Percentiles rank a stretch among this genome's conserved stretches.
phyloP scores from a whole-genome alignment of 2,113 vertebrate species.

The Nothobranchius kuhntae region DNA sequence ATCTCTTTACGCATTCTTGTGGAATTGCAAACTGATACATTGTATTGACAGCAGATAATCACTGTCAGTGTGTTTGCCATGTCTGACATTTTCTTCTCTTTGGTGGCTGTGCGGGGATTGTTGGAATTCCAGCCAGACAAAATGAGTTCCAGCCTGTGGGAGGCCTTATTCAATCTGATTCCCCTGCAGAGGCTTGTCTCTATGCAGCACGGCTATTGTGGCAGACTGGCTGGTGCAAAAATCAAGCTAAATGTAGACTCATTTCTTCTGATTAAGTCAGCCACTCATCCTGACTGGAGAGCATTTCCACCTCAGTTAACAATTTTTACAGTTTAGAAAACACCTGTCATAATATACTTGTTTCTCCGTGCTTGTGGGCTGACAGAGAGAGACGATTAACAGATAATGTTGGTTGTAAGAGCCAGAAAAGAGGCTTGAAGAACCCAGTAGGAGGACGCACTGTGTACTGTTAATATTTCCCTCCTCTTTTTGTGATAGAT shows the following conservation, averaged over 20 bases:
- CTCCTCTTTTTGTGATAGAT: constrained; percentile 7
- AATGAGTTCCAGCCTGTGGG: constrained; percentile 62
- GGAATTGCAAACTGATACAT: constrained; percentile 14
- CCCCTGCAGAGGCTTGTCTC: constrained; percentile 56
- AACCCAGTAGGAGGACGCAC: constrained; percentile 8
- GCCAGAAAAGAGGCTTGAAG: constrained; percentile 16
- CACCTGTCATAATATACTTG: constrained; percentile 47
- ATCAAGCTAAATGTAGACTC: constrained; percentile 56
- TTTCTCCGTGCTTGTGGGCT: constrained; percentile 24
- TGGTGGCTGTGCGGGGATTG: constrained; percentile 36
- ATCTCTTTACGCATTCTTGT: constrained; percentile 12
- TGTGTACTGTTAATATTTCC: constrained; percentile 31
- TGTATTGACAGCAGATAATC: constrained; percentile 38
- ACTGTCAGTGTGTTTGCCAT: constrained; percentile 38
- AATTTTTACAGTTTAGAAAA: constrained; percentile 65
- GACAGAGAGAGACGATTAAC: constrained; percentile 41
- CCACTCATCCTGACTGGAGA: constrained; percentile 51
- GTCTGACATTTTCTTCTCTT: constrained; percentile 42
- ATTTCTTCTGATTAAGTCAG: constrained; percentile 66
- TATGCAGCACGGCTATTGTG: constrained; percentile 41
- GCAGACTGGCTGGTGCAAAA: constrained; percentile 56
- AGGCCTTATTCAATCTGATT: constrained; percentile 64
- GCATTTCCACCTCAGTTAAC: constrained; percentile 53
- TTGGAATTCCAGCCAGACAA: constrained; percentile 63
- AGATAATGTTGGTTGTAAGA: constrained; percentile 22